A percentile compares a stretch with the other conserved stretches of the same genome.
Conservation (phyloP, 2,888 invertebrate genomes). For the Beris chalybata region DNA sequence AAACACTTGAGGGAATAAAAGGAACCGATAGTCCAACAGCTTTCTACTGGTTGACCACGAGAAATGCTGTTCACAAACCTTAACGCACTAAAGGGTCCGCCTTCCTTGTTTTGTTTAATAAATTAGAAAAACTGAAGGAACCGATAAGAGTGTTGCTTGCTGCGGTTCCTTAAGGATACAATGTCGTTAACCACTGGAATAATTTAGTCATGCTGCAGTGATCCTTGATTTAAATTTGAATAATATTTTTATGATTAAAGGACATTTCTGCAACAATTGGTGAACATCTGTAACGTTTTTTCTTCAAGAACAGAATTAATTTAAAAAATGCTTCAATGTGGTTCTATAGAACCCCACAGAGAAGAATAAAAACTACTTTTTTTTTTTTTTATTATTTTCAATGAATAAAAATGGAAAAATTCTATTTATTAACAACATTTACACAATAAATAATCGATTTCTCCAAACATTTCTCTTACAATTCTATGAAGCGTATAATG, state of each 20-base stretch:
- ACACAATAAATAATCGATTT: conserved; percentile 26
- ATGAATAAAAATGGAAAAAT: conserved; percentile 20
- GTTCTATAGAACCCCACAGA: too few relatives aligned
- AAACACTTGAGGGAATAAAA: too few relatives aligned
- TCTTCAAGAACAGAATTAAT: too few relatives aligned
- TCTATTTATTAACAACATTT: conserved; percentile 27
- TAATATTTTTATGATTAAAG: not conserved
- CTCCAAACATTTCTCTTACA: conserved; percentile 22
- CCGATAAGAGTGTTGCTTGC: not conserved
- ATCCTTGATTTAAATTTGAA: conserved; percentile 21
- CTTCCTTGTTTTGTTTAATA: conserved; percentile 13
- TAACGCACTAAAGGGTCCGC: too few relatives aligned
- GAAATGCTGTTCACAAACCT: too few relatives aligned
- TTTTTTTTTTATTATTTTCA: too few relatives aligned
- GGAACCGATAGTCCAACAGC: too few relatives aligned
- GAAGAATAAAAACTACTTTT: too few relatives aligned
- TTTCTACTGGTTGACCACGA: too few relatives aligned
- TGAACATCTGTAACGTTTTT: too few relatives aligned
- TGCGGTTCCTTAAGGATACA: not conserved
- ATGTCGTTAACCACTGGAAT: conserved; percentile 10
- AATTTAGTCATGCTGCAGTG: conserved; percentile 30
- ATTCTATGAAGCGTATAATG: conserved; percentile 36
- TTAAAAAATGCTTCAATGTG: too few relatives aligned
- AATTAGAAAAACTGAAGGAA: conserved; percentile 12
- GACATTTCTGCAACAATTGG: not conserved